Percentiles rank a stretch among this genome's conserved stretches.
phyloP scores from a whole-genome alignment of 2,888 invertebrate species.

The Dusona sp. region DNA sequence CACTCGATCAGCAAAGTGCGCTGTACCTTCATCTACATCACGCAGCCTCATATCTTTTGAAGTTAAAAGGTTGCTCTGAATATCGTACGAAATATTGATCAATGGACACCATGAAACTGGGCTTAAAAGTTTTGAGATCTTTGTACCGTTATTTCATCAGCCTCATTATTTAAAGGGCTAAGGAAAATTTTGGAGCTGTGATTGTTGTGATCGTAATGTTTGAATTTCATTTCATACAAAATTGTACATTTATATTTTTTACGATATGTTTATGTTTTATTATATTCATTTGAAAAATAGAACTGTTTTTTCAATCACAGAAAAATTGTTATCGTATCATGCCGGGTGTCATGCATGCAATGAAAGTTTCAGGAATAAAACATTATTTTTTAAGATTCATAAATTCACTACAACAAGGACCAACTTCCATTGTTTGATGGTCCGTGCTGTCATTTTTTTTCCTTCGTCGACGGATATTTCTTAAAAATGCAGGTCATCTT shows the following conservation, averaged over 20 bases:
- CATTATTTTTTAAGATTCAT: not conserved
- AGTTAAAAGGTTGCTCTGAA: constrained; percentile 6
- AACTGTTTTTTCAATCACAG: too few relatives aligned
- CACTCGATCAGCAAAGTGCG: constrained; percentile 28
- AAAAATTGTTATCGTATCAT: not conserved
- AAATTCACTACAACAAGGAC: not conserved
- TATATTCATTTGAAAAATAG: too few relatives aligned
- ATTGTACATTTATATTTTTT: not conserved
- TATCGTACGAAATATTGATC: not conserved
- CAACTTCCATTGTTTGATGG: not conserved
- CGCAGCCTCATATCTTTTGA: not conserved
- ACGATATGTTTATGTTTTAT: not conserved
- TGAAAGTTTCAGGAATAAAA: not conserved
- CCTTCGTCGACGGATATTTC: not conserved
- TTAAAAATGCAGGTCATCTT: not conserved
- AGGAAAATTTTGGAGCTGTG: too few relatives aligned
- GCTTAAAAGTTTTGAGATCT: not conserved
- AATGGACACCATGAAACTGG: not conserved
- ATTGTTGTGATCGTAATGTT: too few relatives aligned
- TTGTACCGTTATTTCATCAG: not conserved
- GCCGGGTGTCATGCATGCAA: not conserved
- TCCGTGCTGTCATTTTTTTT: not conserved
- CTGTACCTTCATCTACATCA: constrained; percentile 18
- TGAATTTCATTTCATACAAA: not conserved
- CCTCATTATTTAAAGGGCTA: too few relatives aligned